Evolutionary conservation across 2,797 vertebrate species (phyloP), one percentile per base, ranked within the genome.

Genomic region (Nothura maculosa): DNA sequence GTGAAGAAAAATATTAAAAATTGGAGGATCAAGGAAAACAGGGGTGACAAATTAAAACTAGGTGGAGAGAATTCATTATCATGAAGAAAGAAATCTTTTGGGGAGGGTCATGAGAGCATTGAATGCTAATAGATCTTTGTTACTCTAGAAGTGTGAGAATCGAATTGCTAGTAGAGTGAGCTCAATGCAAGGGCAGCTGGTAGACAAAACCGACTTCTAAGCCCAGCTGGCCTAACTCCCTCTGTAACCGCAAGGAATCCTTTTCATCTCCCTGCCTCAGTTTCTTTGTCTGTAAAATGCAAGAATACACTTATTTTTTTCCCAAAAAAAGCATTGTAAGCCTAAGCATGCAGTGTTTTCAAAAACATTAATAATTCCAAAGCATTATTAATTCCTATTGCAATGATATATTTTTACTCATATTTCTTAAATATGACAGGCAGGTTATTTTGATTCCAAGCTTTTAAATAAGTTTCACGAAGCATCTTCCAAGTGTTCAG

Each of bases 21-120:
- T 28, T 80, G 77, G 34, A 85, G 70, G 7, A 93, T 28, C 28
- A 86, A 77, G 24, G 14, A 82, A 89, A 73, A 47, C 20, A 40
- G 3, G 20, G 16, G n/a, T 66, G 11, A 85, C 6, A 90, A 61
- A 87, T 40, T 81, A 86, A 84, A 87, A 92, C 75, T 90, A 10
- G 14, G 54, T 48, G 32, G 21, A 82, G 6, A 79, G 24, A 81
- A 90, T 64, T 50, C 10, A 82, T 82, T 89, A 92, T 81, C 28
- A 50, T 72, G 47, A 78, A 87, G 63, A 95, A 79, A 81, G 22
- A 85, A 82, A 82, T 80, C 10, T 70, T 90, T 93, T 66, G 81
- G 79, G 69, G 34, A 73, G 42, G 58, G 30, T 72, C 38, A 32
- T 60, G 30, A 34, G 81, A 81, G 70, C 30, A 90, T 68, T 92